phyloP scores from a whole-genome alignment of 2,113 vertebrate genomes.

The Myotis yumanensis region DNA sequence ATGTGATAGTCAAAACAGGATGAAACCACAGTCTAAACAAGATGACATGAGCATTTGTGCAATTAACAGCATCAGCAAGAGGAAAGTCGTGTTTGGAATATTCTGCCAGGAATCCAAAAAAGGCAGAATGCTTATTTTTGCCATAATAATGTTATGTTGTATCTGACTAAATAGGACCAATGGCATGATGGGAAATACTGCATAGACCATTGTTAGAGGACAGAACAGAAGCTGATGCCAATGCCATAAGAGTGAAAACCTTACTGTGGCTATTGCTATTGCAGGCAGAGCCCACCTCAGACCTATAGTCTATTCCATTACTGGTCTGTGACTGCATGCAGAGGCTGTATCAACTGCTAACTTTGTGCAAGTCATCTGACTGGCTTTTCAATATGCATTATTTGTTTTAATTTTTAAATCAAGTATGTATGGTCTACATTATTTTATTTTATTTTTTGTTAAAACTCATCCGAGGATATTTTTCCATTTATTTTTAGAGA shows the following conservation, averaged over 20 bases:
- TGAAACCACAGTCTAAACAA: conserved; percentile 77
- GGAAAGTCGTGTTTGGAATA: conserved; percentile 61
- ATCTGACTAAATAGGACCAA: conserved; percentile 25
- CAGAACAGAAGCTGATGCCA: background rate
- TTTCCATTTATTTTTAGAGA: too few species aligned
- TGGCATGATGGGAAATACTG: background rate
- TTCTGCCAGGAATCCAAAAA: conserved; percentile 62
- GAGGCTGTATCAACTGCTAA: background rate
- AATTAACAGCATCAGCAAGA: conserved; percentile 77
- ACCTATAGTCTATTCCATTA: background rate
- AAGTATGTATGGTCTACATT: background rate
- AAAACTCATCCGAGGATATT: too few species aligned
- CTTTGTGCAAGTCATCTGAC: background rate
- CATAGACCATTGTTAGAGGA: background rate
- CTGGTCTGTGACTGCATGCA: too few species aligned
- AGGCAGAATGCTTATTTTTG: conserved; percentile 68
- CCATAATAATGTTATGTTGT: conserved; percentile 18
- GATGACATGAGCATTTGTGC: conserved; percentile 77
- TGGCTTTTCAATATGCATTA: background rate
- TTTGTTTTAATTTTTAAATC: conserved; percentile 17
- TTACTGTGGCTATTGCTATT: accelerated
- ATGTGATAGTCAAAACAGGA: conserved; percentile 79
- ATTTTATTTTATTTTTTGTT: too few species aligned
- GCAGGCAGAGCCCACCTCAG: background rate
- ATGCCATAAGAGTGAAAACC: accelerated